These are phyloP conservation scores for Octomys mimax DNA, from an alignment of 2,797 vertebrate species.

Conservation along the genomic window DNA sequence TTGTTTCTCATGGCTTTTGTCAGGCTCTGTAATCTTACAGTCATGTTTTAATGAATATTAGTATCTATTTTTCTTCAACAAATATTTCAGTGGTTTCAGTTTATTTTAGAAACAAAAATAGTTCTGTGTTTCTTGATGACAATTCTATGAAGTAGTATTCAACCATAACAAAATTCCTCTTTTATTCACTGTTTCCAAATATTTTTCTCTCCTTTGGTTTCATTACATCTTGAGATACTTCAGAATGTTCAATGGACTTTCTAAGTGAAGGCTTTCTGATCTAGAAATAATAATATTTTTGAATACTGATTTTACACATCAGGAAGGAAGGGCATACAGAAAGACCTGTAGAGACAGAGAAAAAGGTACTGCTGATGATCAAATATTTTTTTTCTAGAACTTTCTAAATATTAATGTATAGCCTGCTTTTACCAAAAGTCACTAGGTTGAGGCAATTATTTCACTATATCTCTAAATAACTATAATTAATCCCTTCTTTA, in stretches of 20 bases:
- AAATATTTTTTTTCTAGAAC: background rate
- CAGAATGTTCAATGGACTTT: background rate
- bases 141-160: background rate
- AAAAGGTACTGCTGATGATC: background rate
- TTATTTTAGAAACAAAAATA: constrained; percentile 26
- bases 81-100: background rate
- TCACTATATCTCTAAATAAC: constrained; percentile 2
- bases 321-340: constrained; percentile 18
- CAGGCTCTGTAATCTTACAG: background rate
- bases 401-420: background rate
- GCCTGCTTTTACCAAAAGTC: constrained; percentile 30
- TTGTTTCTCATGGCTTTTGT: constrained; percentile 4
- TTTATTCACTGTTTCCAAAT: background rate
- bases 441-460: background rate
- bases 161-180: background rate
- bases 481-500: background rate
- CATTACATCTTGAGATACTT: background rate
- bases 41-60: background rate
- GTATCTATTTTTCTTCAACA: background rate
- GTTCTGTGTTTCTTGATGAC: background rate
- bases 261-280: background rate
- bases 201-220: background rate
- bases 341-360: background rate
- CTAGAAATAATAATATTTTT: constrained; percentile 9
- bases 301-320: background rate